A percentile compares a stretch with the other conserved stretches of the same genome.
These are phyloP conservation scores for Drosophila tripunctata DNA, from an alignment of 2,888 invertebrate species.

Conservation along the genomic window DNA sequence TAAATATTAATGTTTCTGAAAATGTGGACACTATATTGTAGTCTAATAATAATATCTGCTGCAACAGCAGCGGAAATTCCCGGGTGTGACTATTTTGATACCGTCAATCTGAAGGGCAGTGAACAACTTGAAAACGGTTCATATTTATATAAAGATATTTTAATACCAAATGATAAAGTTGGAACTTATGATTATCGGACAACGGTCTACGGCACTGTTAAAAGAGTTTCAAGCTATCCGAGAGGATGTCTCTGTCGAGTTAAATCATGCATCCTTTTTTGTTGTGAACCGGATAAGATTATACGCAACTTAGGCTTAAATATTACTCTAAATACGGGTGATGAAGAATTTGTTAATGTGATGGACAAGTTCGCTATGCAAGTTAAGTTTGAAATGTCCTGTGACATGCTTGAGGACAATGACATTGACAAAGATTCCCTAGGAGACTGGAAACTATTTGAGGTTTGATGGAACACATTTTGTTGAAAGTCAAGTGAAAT, in stretches of 20 bases:
- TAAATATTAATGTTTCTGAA: neutral
- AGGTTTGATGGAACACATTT: constrained; percentile 2
- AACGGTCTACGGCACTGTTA: rapidly evolving
- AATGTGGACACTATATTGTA: neutral
- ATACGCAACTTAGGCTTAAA: neutral
- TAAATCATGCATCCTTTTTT: constrained; percentile 75
- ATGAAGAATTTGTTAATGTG: no score
- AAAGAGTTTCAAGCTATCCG: neutral
- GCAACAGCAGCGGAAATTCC: neutral
- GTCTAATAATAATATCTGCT: neutral
- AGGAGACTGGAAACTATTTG: no score
- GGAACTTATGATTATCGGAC: constrained; percentile 33
- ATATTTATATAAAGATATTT: constrained; percentile 48
- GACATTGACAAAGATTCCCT: no score
- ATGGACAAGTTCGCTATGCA: neutral
- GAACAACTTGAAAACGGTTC: constrained; percentile 42
- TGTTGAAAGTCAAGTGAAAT: neutral
- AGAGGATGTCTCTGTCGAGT: constrained; percentile 71
- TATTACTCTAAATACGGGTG: constrained; percentile 11
- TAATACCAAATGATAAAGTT: constrained; percentile 44
- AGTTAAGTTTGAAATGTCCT: no score
- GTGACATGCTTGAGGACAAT: no score
- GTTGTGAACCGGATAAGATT: constrained; percentile 42
- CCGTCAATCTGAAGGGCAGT: constrained; percentile 49
- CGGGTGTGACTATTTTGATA: constrained; percentile 48